These are phyloP conservation scores for Epiperipatus broadwayi DNA, from an alignment of 2,888 invertebrate species.

Conservation along the genomic window DNA sequence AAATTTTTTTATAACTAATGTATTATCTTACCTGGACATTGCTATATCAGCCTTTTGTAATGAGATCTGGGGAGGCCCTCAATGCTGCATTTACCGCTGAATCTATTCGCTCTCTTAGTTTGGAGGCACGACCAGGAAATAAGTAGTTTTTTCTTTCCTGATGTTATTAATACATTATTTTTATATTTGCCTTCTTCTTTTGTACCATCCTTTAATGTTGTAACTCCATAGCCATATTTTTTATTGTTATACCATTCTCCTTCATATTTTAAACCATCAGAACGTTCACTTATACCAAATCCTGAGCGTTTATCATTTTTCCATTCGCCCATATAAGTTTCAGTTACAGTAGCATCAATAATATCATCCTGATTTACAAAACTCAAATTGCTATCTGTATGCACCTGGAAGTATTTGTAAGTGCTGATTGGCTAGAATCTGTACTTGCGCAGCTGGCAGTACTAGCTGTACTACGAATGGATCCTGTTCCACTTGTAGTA, in stretches of 20 bases:
- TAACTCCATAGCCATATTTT: constrained; percentile 97
- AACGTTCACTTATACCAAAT: constrained; percentile 91
- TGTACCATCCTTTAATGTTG: constrained; percentile 84
- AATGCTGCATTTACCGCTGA: constrained; percentile 86
- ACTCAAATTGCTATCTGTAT: no score
- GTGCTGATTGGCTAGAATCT: no score
- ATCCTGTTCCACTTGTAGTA: constrained; percentile 39
- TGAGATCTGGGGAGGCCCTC: constrained; percentile 88
- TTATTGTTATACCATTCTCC: constrained; percentile 99
- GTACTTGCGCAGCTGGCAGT: no score
- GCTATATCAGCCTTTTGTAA: constrained; percentile 95
- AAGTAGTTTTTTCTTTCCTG: constrained; percentile 87
- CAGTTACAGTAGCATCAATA: constrained; percentile 82
- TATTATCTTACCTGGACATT: constrained; percentile 48
- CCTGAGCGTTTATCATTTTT: constrained; percentile 96
- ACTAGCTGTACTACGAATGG: constrained; percentile 79
- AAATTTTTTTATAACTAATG: neutral
- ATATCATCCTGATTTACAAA: constrained; percentile 80
- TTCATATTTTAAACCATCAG: constrained; percentile 91
- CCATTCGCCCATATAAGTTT: constrained; percentile 99
- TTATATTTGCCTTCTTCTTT: constrained; percentile 98
- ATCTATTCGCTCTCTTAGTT: constrained; percentile 90
- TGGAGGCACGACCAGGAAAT: constrained; percentile 86
- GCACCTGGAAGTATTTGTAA: no score
- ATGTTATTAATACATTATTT: constrained; percentile 92